Evolutionary conservation across 92 coral and sea anemone genomes (phyloP), one percentile per base, ranked within the genome.

Genomic region (Zoanthus sociatus): DNA sequence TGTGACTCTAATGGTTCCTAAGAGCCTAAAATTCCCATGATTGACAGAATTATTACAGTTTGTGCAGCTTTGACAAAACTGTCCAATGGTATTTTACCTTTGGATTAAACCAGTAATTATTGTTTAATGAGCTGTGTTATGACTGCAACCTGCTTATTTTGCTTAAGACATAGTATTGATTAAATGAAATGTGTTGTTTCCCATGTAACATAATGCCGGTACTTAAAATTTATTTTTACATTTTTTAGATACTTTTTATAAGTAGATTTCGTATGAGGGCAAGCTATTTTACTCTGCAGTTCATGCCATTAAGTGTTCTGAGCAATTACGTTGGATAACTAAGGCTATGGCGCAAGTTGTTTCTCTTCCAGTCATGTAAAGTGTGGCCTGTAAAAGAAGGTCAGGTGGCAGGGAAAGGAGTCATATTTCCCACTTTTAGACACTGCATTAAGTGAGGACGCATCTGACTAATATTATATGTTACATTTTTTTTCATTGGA

Each of bases 391-490:
- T 51, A 78, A 50, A 87, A 87, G 86, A 87, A 78, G 90, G 79
- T 87, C 86, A 87, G 58, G 86, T 79, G 87, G 94, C 84, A 69
- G 94, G 94, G 74, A 91, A 91, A 91, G 89, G 89, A 70, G 91
- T 88, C 31, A 91, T 77, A 73, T 55, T 63, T 73, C 94, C 87
- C 50, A 82, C 91, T 78, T 71, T 91, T 85, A 88, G 83, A 83
- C 94, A 91, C 42, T 73, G 83, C 72, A 82, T n/a, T 79, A 91
- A 78, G 78, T 84, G 91, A 45, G 91, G 76, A 76, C 89, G 89
- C 91, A 91, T 91, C 83, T 78, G 86, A 76, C 31, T 47, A 83
- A 88, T 72, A 73, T 78, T 71, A 46, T 77, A 86, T 69, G 73
- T 78, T 71, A 71, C 89, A 86, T 77, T 26, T 26, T 26, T 26